Base-by-base conservation (phyloP, 2,888 invertebrate genomes). In the Branchipolynoe longqiensis region DNA sequence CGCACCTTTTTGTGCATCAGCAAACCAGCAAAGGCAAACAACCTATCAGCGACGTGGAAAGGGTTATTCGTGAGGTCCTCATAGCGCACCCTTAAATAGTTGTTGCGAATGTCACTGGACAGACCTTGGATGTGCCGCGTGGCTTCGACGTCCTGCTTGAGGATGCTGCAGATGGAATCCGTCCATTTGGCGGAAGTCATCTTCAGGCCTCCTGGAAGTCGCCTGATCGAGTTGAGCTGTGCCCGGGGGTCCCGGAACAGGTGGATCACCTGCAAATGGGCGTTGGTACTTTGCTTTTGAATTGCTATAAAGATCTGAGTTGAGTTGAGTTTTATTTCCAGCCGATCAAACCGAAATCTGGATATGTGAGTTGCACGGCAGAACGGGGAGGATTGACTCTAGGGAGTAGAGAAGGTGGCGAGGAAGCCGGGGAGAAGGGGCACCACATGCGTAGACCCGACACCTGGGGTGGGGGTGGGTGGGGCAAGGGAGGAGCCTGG, bases 181-280 rank as follows among this genome's bases (percentile, higher is more conserved):
- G 38, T 38, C 69, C 69, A 69, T 22, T 38, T 22, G 4, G 69
- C 33, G 14, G 38, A 6, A 4, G 36, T 4, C n/a, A 0, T 33
- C 36, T 12, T 69, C 22, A 4, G 14, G 36, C 69, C 62, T n/a
- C 28, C 31, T 3, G 62, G 31, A 2, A 36, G 14, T 14, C 6
- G 3, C 18, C 6, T 18, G 14, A 69, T 69, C 18, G 69, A 69
- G 14, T 69, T 14, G 1, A 69, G 3, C 38, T 69, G 69, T 33
- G 22, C 69, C 2, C 69, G 38, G 18, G 69, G 69, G 38, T 69
- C 69, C 0, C 69, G 69, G 8, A 69, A 33, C 12, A 69, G 69
- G 18, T 69, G 69, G 38, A 69, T 69, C 28, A 62, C 25, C 48
- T 48, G 18, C 8, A n/a, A n/a, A n/a, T n/a, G n/a, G n/a, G n/a